Percentiles rank a stretch among this genome's conserved stretches.
phyloP scores from a whole-genome alignment of 1,140 invertebrate species.

The Psilanteris sp. region DNA sequence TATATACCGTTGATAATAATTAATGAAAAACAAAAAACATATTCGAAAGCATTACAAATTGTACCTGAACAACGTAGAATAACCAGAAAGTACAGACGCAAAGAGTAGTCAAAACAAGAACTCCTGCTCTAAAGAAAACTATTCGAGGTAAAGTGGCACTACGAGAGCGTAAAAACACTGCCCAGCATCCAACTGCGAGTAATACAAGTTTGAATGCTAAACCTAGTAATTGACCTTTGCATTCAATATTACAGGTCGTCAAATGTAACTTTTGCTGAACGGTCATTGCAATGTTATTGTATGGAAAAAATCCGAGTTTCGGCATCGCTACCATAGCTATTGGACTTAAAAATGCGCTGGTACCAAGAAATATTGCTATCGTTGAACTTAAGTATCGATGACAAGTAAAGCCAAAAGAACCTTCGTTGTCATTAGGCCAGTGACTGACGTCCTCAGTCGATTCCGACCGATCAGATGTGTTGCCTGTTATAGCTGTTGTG shows the following conservation, averaged over 20 bases:
- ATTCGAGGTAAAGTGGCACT: conserved; percentile 95
- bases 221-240: conserved; percentile 93
- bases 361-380: conserved; percentile 87
- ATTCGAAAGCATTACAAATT: too few relatives aligned
- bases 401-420: conserved; percentile 86
- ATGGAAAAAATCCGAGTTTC: conserved; percentile 90
- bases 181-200: conserved; percentile 95
- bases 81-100: conserved; percentile 98
- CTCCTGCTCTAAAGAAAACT: conserved; percentile 93
- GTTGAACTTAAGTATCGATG: conserved; percentile 89
- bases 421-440: conserved; percentile 88
- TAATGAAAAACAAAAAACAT: too few relatives aligned
- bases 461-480: conserved; percentile 95
- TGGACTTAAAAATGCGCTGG: conserved; percentile 93
- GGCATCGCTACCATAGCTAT: conserved; percentile 96
- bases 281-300: conserved; percentile 78
- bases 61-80: conserved; percentile 94
- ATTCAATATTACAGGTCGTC: conserved; percentile 89
- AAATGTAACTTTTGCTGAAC: conserved; percentile 82
- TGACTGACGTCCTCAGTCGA: conserved; percentile 94
- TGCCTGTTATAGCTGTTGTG: conserved; percentile 97
- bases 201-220: conserved; percentile 95
- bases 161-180: conserved; percentile 87
- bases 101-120: conserved; percentile 93
- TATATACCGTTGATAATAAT: too few relatives aligned